Evolutionary conservation across 1,140 invertebrate species (phyloP).

Genomic region (Leptinotarsa texana): DNA sequence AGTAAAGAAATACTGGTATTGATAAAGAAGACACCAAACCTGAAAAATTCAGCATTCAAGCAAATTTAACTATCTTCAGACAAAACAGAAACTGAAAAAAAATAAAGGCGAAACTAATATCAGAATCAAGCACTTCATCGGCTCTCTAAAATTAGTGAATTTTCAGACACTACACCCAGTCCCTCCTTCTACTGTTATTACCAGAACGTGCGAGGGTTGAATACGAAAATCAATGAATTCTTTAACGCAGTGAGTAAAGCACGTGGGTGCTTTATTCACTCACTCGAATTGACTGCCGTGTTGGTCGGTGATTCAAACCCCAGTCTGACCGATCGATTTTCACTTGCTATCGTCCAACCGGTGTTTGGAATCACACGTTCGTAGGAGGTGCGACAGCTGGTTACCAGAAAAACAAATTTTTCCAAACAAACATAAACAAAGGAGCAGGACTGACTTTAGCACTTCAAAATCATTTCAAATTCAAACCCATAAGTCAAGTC

Average conservation of each 20-base stretch:
- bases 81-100: neutral
- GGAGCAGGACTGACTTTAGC: too few relatives aligned
- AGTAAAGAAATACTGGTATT: neutral
- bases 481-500: too few relatives aligned
- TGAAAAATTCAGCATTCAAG: neutral
- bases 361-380: too few relatives aligned
- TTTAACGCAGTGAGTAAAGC: neutral
- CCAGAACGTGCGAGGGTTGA: neutral
- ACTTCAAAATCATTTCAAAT: too few relatives aligned
- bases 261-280: too few relatives aligned
- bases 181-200: neutral
- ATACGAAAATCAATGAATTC: neutral
- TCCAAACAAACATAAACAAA: too few relatives aligned
- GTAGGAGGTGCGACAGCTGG: too few relatives aligned
- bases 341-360: too few relatives aligned
- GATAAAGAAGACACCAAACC: neutral
- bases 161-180: neutral
- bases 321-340: too few relatives aligned
- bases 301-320: too few relatives aligned
- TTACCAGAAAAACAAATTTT: too few relatives aligned
- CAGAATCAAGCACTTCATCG: neutral
- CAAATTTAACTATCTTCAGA: neutral
- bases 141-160: slow-evolving; percentile 1
- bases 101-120: neutral
- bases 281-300: too few relatives aligned